Conservation (phyloP, 2,113 vertebrate species). For the Notarius lentiginosus region DNA sequence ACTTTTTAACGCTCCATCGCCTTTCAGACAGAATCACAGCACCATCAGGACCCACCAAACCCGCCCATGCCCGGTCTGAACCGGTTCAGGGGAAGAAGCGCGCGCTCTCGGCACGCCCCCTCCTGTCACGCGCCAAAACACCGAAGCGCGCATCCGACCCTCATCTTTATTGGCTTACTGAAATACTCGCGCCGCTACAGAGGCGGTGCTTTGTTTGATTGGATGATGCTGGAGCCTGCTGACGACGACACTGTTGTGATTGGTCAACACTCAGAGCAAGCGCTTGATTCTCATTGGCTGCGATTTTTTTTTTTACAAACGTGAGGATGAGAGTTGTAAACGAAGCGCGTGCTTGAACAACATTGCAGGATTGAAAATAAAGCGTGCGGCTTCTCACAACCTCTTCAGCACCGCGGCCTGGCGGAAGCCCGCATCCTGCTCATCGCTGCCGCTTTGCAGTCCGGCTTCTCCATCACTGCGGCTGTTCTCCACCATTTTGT, state of each 20-base stretch:
- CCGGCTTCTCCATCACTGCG: constrained; percentile 38
- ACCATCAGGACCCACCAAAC: constrained; percentile 58
- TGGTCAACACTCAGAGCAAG: constrained; percentile 51
- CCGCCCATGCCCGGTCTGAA: constrained; percentile 77
- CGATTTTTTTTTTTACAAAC: constrained; percentile 45
- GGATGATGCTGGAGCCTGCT: constrained; percentile 16
- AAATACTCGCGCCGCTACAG: constrained; percentile 52
- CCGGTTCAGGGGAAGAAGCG: constrained; percentile 72
- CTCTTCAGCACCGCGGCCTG: constrained; percentile 66
- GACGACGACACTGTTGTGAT: constrained; percentile 41
- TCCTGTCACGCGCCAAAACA: constrained; percentile 54
- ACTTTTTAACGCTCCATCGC: constrained; percentile 52
- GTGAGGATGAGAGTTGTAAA: constrained; percentile 73
- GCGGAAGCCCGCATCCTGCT: constrained; percentile 64
- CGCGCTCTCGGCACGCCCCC: constrained; percentile 63
- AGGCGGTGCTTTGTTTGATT: constrained; percentile 41
- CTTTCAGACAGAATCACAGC: constrained; percentile 53
- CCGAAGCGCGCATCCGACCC: constrained; percentile 50
- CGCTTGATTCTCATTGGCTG: constrained; percentile 61
- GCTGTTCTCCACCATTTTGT: constrained; percentile 50
- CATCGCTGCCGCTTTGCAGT: constrained; percentile 42
- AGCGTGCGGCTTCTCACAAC: constrained; percentile 65
- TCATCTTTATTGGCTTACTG: constrained; percentile 60
- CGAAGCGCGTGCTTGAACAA: constrained; percentile 63
- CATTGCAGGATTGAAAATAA: constrained; percentile 50